These are phyloP conservation scores for Cephus cinctus DNA, from an alignment of 1,140 invertebrate genomes.

Conservation along the genomic window DNA sequence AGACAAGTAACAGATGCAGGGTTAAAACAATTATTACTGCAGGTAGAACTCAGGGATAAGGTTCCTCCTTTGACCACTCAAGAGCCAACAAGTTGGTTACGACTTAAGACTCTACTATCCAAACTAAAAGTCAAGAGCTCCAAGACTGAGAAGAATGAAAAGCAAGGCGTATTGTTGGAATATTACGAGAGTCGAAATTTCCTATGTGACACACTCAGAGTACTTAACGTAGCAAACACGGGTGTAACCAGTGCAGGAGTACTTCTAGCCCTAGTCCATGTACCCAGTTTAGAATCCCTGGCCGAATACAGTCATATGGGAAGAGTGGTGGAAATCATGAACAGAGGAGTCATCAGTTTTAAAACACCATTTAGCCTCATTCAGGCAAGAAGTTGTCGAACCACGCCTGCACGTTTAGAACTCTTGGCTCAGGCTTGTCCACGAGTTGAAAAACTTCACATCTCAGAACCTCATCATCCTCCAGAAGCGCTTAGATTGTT, in stretches of 20 bases:
- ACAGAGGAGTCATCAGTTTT: conserved; percentile 33
- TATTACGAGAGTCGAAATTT: conserved; percentile 48
- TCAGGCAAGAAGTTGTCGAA: conserved; percentile 44
- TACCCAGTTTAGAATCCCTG: conserved; percentile 49
- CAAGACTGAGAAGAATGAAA: conserved; percentile 32
- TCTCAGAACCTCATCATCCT: conserved; percentile 51
- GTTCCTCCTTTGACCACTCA: conserved; percentile 11
- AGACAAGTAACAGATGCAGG: conserved; percentile 54
- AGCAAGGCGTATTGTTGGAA: conserved; percentile 44
- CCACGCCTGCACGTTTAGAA: conserved; percentile 43
- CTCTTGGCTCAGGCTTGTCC: conserved; percentile 51
- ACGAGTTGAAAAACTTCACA: conserved; percentile 45
- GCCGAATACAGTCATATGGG: conserved; percentile 55
- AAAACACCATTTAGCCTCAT: conserved; percentile 45
- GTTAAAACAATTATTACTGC: conserved; percentile 49
- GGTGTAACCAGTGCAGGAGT: conserved; percentile 51
- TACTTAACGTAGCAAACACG: conserved; percentile 54
- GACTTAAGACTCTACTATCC: conserved; percentile 37
- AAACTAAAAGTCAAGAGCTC: conserved; percentile 33
- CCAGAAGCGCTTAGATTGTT: conserved; percentile 47
- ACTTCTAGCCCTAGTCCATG: conserved; percentile 46
- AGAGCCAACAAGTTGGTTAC: conserved; percentile 43
- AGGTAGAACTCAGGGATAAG: conserved; percentile 51
- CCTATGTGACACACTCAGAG: conserved; percentile 48
- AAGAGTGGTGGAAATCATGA: conserved; percentile 50